Conservation (phyloP, 2,113 vertebrate genomes). For the Lates calcarifer region DNA sequence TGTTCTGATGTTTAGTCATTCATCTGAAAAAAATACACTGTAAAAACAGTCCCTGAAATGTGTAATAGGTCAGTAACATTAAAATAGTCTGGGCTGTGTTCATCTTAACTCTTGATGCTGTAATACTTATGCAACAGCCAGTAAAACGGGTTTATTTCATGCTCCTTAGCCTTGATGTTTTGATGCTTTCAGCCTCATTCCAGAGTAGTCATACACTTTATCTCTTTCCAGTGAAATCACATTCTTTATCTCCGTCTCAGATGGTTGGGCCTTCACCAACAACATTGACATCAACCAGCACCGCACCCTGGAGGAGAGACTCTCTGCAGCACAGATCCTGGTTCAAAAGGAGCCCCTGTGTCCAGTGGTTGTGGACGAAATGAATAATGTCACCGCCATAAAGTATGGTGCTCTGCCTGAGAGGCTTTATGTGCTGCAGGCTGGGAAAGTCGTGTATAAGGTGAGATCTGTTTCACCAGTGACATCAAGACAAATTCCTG, state of each 20-base stretch:
- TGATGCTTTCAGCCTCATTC: neutral
- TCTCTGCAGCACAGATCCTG: slow-evolving; percentile 86
- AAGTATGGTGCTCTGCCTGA: slow-evolving; percentile 91
- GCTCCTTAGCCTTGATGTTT: neutral
- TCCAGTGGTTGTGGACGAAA: slow-evolving; percentile 92
- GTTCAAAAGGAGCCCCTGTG: slow-evolving; percentile 87
- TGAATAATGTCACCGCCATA: slow-evolving; percentile 85
- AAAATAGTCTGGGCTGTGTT: neutral
- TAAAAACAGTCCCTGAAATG: neutral
- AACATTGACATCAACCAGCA: slow-evolving; percentile 91
- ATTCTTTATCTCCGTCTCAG: slow-evolving; percentile 71
- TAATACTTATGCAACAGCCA: neutral
- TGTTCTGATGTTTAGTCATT: neutral
- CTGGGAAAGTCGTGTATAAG: slow-evolving; percentile 91
- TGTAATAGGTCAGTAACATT: neutral
- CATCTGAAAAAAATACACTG: neutral
- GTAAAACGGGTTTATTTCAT: neutral
- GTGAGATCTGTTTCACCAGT: slow-evolving; percentile 71
- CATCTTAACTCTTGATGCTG: no score
- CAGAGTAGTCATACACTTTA: neutral
- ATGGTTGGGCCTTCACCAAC: slow-evolving; percentile 94
- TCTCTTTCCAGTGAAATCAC: neutral
- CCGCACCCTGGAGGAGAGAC: slow-evolving; percentile 87
- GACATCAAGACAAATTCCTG: neutral
- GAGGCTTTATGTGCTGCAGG: slow-evolving; percentile 90